Evolutionary conservation across 2,888 invertebrate species (phyloP).

Genomic region (Synergus itoensis): DNA sequence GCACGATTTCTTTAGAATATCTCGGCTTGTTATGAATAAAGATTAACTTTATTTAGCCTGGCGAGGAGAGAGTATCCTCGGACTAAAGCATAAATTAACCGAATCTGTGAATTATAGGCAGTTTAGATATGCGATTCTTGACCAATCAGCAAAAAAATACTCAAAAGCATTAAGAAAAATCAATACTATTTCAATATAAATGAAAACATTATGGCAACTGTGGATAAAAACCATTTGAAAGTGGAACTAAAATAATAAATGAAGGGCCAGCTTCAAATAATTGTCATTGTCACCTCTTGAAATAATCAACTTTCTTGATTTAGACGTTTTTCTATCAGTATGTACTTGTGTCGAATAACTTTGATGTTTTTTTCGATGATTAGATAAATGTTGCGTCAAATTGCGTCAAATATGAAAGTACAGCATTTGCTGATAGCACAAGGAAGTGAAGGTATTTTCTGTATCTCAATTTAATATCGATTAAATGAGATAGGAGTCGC

Average conservation of each 20-base stretch:
- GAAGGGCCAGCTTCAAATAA: too few species aligned
- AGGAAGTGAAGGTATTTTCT: slow-evolving; percentile 23
- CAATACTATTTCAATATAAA: too few species aligned
- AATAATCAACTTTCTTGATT: background rate
- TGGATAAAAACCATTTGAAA: background rate
- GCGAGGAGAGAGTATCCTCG: slow-evolving; percentile 11
- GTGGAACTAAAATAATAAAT: too few species aligned
- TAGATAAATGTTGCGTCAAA: background rate
- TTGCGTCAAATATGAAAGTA: slow-evolving; percentile 3
- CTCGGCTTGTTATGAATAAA: slow-evolving; percentile 18
- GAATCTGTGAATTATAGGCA: slow-evolving; percentile 13
- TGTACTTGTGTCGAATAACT: too few species aligned
- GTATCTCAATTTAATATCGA: slow-evolving; percentile 38
- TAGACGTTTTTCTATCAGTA: too few species aligned
- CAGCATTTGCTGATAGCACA: background rate
- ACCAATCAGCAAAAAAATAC: slow-evolving; percentile 6
- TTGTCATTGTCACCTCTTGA: too few species aligned
- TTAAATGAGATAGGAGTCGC: slow-evolving; percentile 23
- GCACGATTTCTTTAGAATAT: background rate
- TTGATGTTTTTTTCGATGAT: too few species aligned
- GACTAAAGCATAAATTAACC: slow-evolving; percentile 12
- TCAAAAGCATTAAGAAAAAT: too few species aligned
- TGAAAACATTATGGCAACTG: background rate
- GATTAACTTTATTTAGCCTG: slow-evolving; percentile 12
- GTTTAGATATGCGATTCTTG: slow-evolving; percentile 8